Conservation (phyloP, 2,888 invertebrate genomes). For the Punctoribates punctum region DNA sequence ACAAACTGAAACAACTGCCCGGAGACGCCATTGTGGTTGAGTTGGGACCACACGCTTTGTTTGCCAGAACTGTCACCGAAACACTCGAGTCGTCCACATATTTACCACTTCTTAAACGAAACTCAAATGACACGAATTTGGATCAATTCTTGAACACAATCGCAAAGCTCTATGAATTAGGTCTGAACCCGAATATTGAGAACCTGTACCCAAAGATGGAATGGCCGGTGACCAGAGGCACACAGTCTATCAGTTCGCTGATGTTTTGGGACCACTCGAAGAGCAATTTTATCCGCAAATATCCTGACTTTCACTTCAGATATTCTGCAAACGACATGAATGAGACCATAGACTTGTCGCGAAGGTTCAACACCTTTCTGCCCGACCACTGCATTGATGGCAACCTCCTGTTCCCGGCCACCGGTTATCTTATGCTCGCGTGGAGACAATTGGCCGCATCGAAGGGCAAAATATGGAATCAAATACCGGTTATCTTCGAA, state of each 20-base stretch:
- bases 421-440: conserved; percentile 62
- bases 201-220: conserved; percentile 64
- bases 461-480: neutral
- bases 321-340: conserved; percentile 58
- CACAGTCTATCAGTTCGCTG: conserved; percentile 80
- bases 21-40: conserved; percentile 83
- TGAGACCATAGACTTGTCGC: conserved; percentile 61
- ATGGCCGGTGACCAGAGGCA: conserved; percentile 78
- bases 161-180: conserved; percentile 75
- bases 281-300: conserved; percentile 53
- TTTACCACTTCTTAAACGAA: conserved; percentile 73
- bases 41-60: conserved; percentile 83
- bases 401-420: conserved; percentile 58
- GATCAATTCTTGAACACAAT: conserved; percentile 65
- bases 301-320: conserved; percentile 44
- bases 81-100: conserved; percentile 55
- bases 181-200: conserved; percentile 69
- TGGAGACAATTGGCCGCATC: conserved; percentile 68
- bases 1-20: conserved; percentile 77
- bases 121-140: conserved; percentile 63
- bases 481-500: conserved; percentile 35
- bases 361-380: conserved; percentile 51
- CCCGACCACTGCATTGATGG: conserved; percentile 59
- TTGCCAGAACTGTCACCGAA: conserved; percentile 89
- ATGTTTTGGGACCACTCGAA: conserved; percentile 82